Evolutionary conservation across 1,140 invertebrate species (phyloP), one percentile per base, ranked within the genome.

Genomic region (Psilanteris sp.): DNA sequence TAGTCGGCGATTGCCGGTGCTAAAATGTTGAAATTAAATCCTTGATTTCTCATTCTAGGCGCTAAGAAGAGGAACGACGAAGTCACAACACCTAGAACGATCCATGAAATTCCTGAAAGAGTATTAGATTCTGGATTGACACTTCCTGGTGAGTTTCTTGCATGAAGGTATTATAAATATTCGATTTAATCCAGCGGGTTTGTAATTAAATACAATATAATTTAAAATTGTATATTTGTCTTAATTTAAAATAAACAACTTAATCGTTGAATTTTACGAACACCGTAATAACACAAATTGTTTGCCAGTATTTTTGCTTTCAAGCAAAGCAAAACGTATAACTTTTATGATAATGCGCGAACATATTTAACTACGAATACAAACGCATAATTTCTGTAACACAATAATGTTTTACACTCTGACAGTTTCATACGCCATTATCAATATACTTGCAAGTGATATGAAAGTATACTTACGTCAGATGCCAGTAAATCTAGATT

Each of bases 91-190:
- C 86, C 87, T 15, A 83, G 84, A 52, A 86, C 79, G 16, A 86
- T 88, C 26, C 83, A 87, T 62, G 87, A 88, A 29, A 66, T 88
- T 16, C 79, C 86, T n/a, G 86, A 87, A 29, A 79, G 80, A 14
- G 81, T 84, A 50, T 79, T 88, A 41, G 82, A 84, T 18, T 88
- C 83, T 37, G 85, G 87, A 57, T 81, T 88, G 36, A 85, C 81
- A 27, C 79, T 88, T 66, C 85, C 84, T 64, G 87, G 87, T 87
- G 64, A 87, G 18, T 3, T 20, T 3, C n/a, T n/a, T n/a, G n/a
- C n/a, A n/a, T n/a, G n/a, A n/a, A n/a, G n/a, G n/a, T n/a, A n/a
- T n/a, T n/a, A n/a, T n/a, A n/a, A n/a, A n/a, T n/a, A n/a, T n/a
- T n/a, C n/a, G n/a, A n/a, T n/a, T n/a, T n/a, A n/a, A n/a, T n/a